phyloP scores from a whole-genome alignment of 2,888 invertebrate species.

The Diaprepes abbreviatus region DNA sequence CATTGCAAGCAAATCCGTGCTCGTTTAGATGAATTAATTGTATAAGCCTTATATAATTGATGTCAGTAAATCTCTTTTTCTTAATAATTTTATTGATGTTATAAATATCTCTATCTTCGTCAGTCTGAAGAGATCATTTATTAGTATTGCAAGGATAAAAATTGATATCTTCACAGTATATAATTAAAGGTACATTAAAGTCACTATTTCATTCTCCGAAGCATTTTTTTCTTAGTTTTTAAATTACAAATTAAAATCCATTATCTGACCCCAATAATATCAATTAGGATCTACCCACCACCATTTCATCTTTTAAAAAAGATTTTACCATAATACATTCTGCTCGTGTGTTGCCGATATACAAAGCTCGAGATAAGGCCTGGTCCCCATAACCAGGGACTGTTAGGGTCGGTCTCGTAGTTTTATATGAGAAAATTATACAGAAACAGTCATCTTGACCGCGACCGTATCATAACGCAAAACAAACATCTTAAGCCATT shows the following conservation, averaged over 20 bases:
- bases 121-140: too few species aligned
- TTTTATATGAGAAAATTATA: constrained; percentile 57
- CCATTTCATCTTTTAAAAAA: not conserved
- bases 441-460: constrained; percentile 54
- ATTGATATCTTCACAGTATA: too few species aligned
- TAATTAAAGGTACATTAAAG: too few species aligned
- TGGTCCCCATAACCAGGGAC: constrained; percentile 39
- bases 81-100: too few species aligned
- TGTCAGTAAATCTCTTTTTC: too few species aligned
- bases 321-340: constrained; percentile 39
- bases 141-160: too few species aligned
- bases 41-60: not conserved
- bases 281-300: not conserved
- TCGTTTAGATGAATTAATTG: not conserved
- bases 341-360: constrained; percentile 41
- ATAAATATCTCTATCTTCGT: too few species aligned
- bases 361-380: constrained; percentile 43
- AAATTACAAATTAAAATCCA: too few species aligned
- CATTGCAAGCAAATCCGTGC: not conserved
- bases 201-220: too few species aligned
- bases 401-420: constrained; percentile 47
- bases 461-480: constrained; percentile 52
- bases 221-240: too few species aligned
- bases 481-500: constrained; percentile 58
- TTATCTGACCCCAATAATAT: constrained; percentile 6